Percentiles rank a stretch among this genome's conserved stretches.
Evolutionary conservation across 2,888 invertebrate genomes (phyloP).

Genomic region (Harpalus rufipes): DNA sequence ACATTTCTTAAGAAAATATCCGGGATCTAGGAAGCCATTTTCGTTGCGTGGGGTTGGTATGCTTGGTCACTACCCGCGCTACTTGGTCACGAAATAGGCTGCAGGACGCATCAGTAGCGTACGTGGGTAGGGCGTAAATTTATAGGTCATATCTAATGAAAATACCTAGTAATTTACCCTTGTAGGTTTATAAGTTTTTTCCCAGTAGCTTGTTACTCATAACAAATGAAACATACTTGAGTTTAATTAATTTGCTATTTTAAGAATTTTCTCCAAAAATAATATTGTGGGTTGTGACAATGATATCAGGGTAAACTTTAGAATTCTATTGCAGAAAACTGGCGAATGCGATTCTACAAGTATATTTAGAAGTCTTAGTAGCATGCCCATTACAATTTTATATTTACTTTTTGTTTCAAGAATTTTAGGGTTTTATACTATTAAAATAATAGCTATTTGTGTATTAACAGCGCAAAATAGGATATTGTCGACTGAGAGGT

Average conservation of each 20-base stretch:
- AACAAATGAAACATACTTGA: not conserved
- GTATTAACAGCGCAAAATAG: too few relatives aligned
- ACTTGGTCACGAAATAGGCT: not conserved
- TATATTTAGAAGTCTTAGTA: too few relatives aligned
- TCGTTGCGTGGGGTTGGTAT: slow-evolving; percentile 16
- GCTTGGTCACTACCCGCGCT: slow-evolving; percentile 12
- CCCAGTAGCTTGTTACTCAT: not conserved
- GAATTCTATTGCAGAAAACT: too few relatives aligned
- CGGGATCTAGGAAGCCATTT: not conserved
- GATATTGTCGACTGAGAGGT: too few relatives aligned
- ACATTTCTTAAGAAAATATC: not conserved
- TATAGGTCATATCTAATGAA: slow-evolving; percentile 9
- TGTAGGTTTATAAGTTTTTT: not conserved
- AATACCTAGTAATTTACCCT: not conserved
- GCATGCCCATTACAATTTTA: too few relatives aligned
- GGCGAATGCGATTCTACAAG: too few relatives aligned
- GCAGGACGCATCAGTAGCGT: slow-evolving; percentile 26
- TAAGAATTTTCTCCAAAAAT: not conserved
- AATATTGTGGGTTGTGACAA: not conserved
- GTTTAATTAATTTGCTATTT: not conserved
- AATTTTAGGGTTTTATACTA: too few relatives aligned
- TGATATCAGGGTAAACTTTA: not conserved
- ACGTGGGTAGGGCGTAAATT: not conserved
- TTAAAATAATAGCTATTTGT: too few relatives aligned
- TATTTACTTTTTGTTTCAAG: too few relatives aligned